A percentile compares a stretch with the other conserved stretches of the same genome.
Evolutionary conservation across 2,113 vertebrate species (phyloP).

Genomic region (Corydoras maculifer): DNA sequence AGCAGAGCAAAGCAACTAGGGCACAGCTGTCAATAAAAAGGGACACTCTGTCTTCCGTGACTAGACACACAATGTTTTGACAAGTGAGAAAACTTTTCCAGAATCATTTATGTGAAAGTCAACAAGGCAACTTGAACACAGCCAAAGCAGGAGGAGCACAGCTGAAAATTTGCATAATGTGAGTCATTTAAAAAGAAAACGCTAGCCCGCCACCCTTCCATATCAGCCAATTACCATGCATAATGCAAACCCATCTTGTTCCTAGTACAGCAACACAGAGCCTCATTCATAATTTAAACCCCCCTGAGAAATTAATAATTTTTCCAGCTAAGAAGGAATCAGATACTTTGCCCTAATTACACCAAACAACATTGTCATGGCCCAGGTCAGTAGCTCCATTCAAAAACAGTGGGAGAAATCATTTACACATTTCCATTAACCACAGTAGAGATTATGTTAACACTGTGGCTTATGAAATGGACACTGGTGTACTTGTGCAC

Average conservation of each 20-base stretch:
- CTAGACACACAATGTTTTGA: background rate
- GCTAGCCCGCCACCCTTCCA: background rate
- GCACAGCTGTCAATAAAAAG: background rate
- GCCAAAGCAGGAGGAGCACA: background rate
- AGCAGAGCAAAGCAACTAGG: background rate
- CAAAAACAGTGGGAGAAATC: background rate
- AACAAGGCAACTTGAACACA: background rate
- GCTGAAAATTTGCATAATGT: background rate
- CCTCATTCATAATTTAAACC: slow-evolving; percentile 25
- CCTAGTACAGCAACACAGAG: background rate
- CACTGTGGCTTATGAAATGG: no score
- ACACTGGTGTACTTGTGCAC: no score
- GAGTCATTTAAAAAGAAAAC: background rate
- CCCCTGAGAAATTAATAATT: background rate
- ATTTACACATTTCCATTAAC: background rate
- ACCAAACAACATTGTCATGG: background rate
- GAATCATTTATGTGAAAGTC: background rate
- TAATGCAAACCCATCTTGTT: slow-evolving; percentile 27
- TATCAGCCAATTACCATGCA: slow-evolving; percentile 23
- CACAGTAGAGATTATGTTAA: background rate
- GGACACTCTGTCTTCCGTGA: background rate
- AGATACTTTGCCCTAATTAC: background rate
- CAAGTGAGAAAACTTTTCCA: background rate
- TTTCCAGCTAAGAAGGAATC: background rate
- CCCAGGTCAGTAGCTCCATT: background rate